Percentiles rank a stretch among this genome's conserved stretches.
Conservation (phyloP, 2,888 invertebrate genomes). For the Aromia moschata region DNA sequence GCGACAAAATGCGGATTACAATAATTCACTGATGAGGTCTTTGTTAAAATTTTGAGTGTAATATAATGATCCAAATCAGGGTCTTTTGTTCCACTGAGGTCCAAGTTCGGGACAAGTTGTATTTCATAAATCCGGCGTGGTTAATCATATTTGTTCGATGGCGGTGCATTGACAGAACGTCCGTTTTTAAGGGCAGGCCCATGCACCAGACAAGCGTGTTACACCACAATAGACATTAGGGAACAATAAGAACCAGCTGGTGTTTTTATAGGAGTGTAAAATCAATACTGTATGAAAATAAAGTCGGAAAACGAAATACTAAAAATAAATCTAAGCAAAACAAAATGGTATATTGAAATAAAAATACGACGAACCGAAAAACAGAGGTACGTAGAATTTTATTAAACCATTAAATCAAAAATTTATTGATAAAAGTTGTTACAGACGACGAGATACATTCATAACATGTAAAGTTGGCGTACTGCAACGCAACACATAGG, state of each 20-base stretch:
- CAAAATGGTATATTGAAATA: conserved; percentile 11
- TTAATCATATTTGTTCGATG: conserved; percentile 21
- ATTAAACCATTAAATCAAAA: no score
- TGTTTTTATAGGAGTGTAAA: conserved; percentile 27
- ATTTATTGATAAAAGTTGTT: no score
- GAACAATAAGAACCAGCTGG: conserved; percentile 29
- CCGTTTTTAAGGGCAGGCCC: conserved; percentile 21
- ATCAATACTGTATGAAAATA: conserved; percentile 26
- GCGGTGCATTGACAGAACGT: conserved; percentile 18
- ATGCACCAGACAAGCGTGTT: conserved; percentile 20
- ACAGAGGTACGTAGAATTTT: no score
- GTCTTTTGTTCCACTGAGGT: conserved; percentile 7
- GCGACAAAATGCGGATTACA: no score
- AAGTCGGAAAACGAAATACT: conserved; percentile 15
- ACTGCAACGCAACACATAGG: no score
- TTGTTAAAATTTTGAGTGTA: conserved; percentile 11
- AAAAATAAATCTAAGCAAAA: conserved; percentile 19
- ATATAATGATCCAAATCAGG: conserved; percentile 16
- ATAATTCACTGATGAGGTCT: no score
- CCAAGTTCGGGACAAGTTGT: conserved; percentile 14
- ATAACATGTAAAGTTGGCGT: no score
- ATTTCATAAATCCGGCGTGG: conserved; percentile 14
- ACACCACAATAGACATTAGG: conserved; percentile 23
- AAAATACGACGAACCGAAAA: conserved; percentile 9
- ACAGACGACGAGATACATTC: no score